Percentiles rank a stretch among this genome's conserved stretches.
Conservation (phyloP, 2,888 invertebrate species). For the Lycaena phlaeas region DNA sequence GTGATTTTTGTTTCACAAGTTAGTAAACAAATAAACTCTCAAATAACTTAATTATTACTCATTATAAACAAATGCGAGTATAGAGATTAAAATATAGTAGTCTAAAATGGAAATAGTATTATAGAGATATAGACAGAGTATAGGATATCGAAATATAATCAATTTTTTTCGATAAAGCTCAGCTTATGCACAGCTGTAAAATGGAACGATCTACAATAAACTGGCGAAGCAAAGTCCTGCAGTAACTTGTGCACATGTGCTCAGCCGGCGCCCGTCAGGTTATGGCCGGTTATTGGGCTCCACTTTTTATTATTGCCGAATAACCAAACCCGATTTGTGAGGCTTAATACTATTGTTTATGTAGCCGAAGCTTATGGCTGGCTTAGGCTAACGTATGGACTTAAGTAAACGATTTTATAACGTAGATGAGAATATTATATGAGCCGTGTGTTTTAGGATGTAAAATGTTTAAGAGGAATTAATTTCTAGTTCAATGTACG, state of each 20-base stretch:
- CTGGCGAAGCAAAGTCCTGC: slow-evolving; percentile 50
- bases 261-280: slow-evolving; percentile 18
- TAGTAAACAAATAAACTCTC: no score
- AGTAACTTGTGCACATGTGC: slow-evolving; percentile 27
- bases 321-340: slow-evolving; percentile 19
- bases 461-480: no score
- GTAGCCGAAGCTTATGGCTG: background rate
- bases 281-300: slow-evolving; percentile 22
- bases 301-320: slow-evolving; percentile 26
- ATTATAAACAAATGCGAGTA: no score
- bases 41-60: no score
- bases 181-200: slow-evolving; percentile 56
- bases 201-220: slow-evolving; percentile 67
- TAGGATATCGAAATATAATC: no score
- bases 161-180: no score
- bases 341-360: slow-evolving; percentile 14
- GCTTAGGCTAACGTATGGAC: background rate
- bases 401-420: background rate
- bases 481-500: no score
- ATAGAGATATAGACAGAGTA: no score
- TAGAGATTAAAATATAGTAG: no score
- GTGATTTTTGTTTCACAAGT: no score
- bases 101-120: no score
- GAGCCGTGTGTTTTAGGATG: no score
- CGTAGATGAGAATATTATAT: background rate